phyloP scores from a whole-genome alignment of 2,888 invertebrate genomes.

The Eurytoma californica region DNA sequence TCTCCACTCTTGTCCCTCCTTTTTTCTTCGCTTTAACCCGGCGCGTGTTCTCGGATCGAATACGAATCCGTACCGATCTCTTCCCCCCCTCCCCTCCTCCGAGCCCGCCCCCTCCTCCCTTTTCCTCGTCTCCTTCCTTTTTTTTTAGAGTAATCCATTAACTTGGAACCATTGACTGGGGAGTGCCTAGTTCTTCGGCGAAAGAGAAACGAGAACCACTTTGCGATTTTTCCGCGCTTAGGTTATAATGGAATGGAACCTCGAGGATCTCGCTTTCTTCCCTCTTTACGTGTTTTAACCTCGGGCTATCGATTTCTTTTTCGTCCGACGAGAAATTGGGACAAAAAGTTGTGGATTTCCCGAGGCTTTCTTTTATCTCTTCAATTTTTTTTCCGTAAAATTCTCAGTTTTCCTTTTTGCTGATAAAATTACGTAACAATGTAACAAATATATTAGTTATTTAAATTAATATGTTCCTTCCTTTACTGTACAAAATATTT shows the following conservation, averaged over 20 bases:
- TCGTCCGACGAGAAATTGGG: not conserved
- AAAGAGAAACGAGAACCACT: constrained; percentile 53
- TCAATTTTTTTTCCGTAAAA: too few relatives aligned
- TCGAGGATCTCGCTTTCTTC: constrained; percentile 49
- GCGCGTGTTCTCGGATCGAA: constrained; percentile 55
- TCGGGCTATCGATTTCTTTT: not conserved
- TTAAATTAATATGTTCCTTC: too few relatives aligned
- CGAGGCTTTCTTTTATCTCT: not conserved
- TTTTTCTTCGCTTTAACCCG: constrained; percentile 26
- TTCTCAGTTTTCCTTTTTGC: too few relatives aligned
- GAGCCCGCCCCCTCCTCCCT: not conserved
- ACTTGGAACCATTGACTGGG: constrained; percentile 53
- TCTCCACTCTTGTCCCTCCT: constrained; percentile 16
- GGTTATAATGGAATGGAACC: constrained; percentile 56
- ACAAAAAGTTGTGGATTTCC: not conserved
- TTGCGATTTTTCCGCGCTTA: constrained; percentile 48
- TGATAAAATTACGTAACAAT: too few relatives aligned
- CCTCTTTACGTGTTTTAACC: constrained; percentile 15
- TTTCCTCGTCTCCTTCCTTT: constrained; percentile 17
- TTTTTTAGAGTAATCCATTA: constrained; percentile 56
- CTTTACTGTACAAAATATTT: too few relatives aligned
- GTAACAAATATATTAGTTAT: too few relatives aligned
- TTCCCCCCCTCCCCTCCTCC: constrained; percentile 10
- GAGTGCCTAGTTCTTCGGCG: constrained; percentile 51
- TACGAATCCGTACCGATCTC: constrained; percentile 55